phyloP scores from a whole-genome alignment of 2,113 vertebrate species.

The Cynocephalus volans region DNA sequence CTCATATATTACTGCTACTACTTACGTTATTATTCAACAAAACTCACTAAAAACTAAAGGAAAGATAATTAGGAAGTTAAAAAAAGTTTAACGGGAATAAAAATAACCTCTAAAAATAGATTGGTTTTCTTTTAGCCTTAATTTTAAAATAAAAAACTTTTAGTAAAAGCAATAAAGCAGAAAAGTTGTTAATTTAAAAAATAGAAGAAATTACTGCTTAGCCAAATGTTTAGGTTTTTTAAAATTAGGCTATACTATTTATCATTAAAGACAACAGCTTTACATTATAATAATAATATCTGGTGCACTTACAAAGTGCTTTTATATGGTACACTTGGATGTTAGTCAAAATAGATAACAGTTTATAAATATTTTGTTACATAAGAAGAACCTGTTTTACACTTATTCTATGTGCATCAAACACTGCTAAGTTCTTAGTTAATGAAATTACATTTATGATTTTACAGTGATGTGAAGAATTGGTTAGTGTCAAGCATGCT shows the following conservation, averaged over 20 bases:
- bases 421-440: constrained; percentile 75
- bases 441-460: constrained; percentile 72
- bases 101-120: constrained; percentile 86
- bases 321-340: constrained; percentile 70
- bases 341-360: constrained; percentile 79
- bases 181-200: constrained; percentile 84
- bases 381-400: constrained; percentile 66
- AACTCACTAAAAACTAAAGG: constrained; percentile 91
- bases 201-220: constrained; percentile 79
- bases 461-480: constrained; percentile 78
- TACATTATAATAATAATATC: constrained; percentile 64
- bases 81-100: constrained; percentile 88
- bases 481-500: constrained; percentile 83
- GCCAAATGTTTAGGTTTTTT: constrained; percentile 77
- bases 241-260: constrained; percentile 79
- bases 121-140: constrained; percentile 81
- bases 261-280: constrained; percentile 78
- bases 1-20: constrained; percentile 89
- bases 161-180: constrained; percentile 72
- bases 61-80: constrained; percentile 90
- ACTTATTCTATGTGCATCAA: constrained; percentile 68
- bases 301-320: constrained; percentile 61
- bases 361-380: constrained; percentile 80
- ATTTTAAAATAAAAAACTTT: constrained; percentile 83
- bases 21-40: constrained; percentile 92